phyloP scores from a whole-genome alignment of 2,113 vertebrate genomes.

The Ramphastos sulfuratus region DNA sequence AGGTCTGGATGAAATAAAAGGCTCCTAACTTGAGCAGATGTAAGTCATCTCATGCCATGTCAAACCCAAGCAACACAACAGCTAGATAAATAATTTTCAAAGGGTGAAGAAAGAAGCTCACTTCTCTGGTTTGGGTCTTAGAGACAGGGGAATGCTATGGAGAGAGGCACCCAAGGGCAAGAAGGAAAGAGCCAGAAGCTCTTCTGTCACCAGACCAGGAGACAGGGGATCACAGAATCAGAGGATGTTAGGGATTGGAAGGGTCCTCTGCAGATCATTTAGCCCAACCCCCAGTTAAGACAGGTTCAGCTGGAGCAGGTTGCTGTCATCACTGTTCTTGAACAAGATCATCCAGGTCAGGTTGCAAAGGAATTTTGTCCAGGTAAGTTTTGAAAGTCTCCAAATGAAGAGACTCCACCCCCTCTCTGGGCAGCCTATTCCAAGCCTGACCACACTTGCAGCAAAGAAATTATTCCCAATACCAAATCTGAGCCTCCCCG shows the following conservation, averaged over 20 bases:
- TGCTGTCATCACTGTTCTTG: rapidly evolving
- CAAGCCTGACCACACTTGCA: too few species aligned
- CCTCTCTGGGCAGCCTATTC: too few species aligned
- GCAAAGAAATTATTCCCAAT: too few species aligned
- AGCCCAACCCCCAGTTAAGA: too few species aligned
- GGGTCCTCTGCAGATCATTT: too few species aligned
- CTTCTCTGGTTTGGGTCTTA: not conserved
- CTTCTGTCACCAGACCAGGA: rapidly evolving
- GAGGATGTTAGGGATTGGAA: too few species aligned
- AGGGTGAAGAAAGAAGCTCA: not conserved
- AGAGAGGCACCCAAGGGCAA: not conserved
- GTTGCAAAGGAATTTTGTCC: too few species aligned
- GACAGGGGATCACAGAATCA: not conserved
- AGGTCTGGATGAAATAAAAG: not conserved
- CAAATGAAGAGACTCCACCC: too few species aligned
- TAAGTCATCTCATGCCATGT: not conserved
- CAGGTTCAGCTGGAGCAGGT: too few species aligned
- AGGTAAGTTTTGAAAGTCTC: too few species aligned
- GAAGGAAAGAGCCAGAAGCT: not conserved
- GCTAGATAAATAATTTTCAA: not conserved
- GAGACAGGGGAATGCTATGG: not conserved
- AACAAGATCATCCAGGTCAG: too few species aligned
- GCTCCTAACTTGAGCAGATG: not conserved
- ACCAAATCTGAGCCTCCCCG: too few species aligned
- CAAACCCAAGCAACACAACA: not conserved